phyloP scores from a whole-genome alignment of 2,888 invertebrate species.

The Ctena decussata region DNA sequence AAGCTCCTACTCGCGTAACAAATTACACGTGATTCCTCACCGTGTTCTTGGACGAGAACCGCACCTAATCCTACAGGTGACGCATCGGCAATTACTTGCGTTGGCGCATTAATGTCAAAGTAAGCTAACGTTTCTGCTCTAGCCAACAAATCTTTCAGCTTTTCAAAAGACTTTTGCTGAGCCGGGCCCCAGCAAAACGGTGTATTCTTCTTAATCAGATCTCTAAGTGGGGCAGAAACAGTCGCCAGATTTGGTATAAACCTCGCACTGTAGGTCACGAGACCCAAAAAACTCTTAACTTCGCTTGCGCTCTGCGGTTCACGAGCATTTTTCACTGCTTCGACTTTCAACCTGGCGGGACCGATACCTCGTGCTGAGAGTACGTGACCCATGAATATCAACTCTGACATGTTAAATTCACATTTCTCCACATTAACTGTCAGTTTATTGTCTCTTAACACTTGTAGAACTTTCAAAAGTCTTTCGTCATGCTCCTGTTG shows the following conservation, averaged over 20 bases:
- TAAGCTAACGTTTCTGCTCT: conserved; percentile 33
- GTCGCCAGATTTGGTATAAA: conserved; percentile 58
- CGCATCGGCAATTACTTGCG: conserved; percentile 47
- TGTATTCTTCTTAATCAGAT: conserved; percentile 26
- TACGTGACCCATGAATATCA: conserved; percentile 53
- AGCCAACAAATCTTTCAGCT: conserved; percentile 30
- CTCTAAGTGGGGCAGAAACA: conserved; percentile 42
- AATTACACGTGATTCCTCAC: conserved; percentile 39
- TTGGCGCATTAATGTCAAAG: conserved; percentile 16
- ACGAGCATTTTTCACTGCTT: conserved; percentile 40
- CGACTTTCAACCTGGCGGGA: conserved; percentile 34
- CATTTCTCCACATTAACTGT: conserved; percentile 67
- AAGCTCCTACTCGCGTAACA: conserved; percentile 50
- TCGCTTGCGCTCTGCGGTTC: conserved; percentile 44
- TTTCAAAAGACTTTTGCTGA: conserved; percentile 31
- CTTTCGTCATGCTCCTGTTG: conserved; percentile 54
- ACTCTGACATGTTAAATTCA: conserved; percentile 55
- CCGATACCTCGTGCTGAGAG: conserved; percentile 46
- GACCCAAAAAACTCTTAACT: conserved; percentile 54
- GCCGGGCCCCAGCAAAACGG: conserved; percentile 29
- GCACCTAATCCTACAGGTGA: conserved; percentile 48
- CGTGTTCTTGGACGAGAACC: conserved; percentile 50
- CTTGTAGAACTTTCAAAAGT: conserved; percentile 44
- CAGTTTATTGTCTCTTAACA: conserved; percentile 48
- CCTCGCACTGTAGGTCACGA: conserved; percentile 44